Evolutionary conservation across 2,113 vertebrate genomes (phyloP).

Genomic region (Anser brachyrhynchus): DNA sequence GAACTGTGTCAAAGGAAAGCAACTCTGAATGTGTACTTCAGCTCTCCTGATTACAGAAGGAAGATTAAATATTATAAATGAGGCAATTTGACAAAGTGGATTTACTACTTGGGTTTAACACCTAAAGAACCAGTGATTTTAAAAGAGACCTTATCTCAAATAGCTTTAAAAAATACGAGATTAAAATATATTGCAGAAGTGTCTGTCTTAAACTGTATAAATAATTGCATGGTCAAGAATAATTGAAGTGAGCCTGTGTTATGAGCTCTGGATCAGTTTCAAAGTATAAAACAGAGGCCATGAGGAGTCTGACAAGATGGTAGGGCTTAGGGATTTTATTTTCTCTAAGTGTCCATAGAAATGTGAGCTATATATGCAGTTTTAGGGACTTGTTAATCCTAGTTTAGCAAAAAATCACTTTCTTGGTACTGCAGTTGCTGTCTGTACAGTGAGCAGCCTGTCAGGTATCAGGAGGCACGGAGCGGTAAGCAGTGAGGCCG

Average conservation of each 20-base stretch:
- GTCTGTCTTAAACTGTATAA: background rate
- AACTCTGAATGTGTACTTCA: constrained; percentile 72
- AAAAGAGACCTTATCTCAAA: constrained; percentile 36
- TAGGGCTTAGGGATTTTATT: background rate
- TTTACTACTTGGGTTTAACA: constrained; percentile 66
- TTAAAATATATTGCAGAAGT: background rate
- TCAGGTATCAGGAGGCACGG: accelerated
- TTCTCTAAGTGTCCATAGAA: background rate
- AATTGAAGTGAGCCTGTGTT: background rate
- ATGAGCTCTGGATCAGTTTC: background rate
- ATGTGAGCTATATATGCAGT: background rate
- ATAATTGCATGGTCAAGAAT: background rate
- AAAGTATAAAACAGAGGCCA: background rate
- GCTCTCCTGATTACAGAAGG: constrained; percentile 63
- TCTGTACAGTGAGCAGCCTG: accelerated
- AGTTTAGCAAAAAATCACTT: accelerated
- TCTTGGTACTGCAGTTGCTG: accelerated
- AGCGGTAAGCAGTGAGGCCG: background rate
- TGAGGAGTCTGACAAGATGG: background rate
- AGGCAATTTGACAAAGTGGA: constrained; percentile 67
- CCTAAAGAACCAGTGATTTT: constrained; percentile 43
- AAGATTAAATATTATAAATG: constrained; percentile 77
- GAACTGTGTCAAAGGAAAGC: constrained; percentile 69
- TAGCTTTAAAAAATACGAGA: constrained; percentile 10
- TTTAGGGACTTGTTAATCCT: background rate